Base-by-base conservation (phyloP, 2,888 invertebrate species). In the Teleogryllus oceanicus region DNA sequence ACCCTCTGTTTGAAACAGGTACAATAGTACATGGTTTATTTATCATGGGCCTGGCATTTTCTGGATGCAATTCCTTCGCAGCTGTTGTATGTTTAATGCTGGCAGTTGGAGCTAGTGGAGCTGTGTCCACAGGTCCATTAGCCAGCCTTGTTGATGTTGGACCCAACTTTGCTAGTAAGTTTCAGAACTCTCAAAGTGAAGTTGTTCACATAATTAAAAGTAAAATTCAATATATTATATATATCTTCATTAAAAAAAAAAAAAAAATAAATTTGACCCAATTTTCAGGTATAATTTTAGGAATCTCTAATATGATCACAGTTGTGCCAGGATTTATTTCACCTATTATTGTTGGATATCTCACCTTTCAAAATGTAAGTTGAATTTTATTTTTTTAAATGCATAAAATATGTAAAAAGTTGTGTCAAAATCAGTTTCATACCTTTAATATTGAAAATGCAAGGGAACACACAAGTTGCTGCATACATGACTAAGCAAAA, bases 131-230 rank as follows among this genome's bases (percentile, higher is more conserved):
- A 0, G 92, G 93, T 0, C 90, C 92, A 1, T 86, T 92, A 51
- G 91, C 93, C 4, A 90, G 89, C 79, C 89, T 92, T 80, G 92
- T 93, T 12, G 93, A 93, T 83, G 88, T 93, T 78, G 90, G 92
- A 80, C 86, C 87, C 5, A 86, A 86, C 81, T 87, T 85, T 83
- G 86, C 87, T 50, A 86, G 86, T 82, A 78, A 80, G 80, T 79
- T 78, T 75, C 5, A 21, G 13, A 78, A 37, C 37, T 37, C 24
- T 5, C 76, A 13, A 2, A 8, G 24, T 21, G 16, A 37, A 37
- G 8, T 8, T 37, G 37, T 37, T 37, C 37, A 37, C 37, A 37
- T 37, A 37, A 74, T 21, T 4, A 18, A 24, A 16, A 76, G 13
- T 24, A 77, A 49, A 77, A n/a, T 49, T 16, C 5, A 10, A 11